Base-by-base conservation (phyloP, 2,888 invertebrate species). In the Nomada hirtipes region DNA sequence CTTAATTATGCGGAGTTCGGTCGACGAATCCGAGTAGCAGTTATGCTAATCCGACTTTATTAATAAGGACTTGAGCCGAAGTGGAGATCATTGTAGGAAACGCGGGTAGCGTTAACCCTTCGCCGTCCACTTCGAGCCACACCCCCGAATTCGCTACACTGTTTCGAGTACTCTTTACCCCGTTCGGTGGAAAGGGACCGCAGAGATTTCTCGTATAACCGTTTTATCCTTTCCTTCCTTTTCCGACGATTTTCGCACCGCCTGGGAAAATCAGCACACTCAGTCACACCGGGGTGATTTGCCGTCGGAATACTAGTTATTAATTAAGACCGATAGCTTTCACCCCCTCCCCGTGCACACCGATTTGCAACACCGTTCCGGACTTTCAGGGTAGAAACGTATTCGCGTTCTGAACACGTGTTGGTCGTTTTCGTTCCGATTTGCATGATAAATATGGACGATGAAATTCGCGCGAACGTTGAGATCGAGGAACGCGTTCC, bases 131-230 rank as follows among this genome's bases (percentile, higher is more conserved):
- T 88, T 86, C 88, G 83, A 80, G 86, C 85, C 85, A 68, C 81
- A 73, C 82, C 79, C 69, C 70, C 55, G 50, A 69, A 69, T 61
- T 69, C 50, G 42, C 53, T 71, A 29, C 57, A 44, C 63, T 15
- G 55, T 71, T 47, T 63, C 76, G 68, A 50, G 68, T 53, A 79
- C 76, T 81, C 73, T 81, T 71, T 70, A 59, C 71, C 50, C 36
- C 61, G 67, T 55, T 13, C 59, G 26, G 60, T 20, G 61, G 76
- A 79, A 81, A 87, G 84, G 89, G 88, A 88, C 90, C 87, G 89
- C 88, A 88, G 90, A 91, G 90, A 91, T 91, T 91, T 91, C 89
- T 91, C 90, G 83, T 83, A 86, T 91, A 91, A 92, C 92, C 92
- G 91, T 92, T 93, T 92, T 90, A 91, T 91, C 90, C 90, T 87